Conservation (phyloP, 92 coral and sea anemone species). For the Paragorgia papillata region DNA sequence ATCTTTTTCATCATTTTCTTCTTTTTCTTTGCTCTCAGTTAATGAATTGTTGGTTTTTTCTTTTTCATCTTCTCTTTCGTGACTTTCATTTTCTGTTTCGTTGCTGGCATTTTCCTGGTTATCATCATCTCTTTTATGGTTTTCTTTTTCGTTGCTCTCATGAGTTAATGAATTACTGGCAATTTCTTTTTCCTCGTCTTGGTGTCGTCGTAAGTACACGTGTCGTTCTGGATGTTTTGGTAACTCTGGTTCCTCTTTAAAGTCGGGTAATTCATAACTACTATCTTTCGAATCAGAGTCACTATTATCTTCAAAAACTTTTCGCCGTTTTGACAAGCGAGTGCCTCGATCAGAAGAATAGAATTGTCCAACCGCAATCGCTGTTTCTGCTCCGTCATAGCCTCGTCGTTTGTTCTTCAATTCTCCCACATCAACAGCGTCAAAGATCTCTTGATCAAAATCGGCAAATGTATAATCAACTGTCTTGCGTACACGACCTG, state of each 20-base stretch:
- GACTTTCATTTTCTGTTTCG: neutral
- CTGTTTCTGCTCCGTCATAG: neutral
- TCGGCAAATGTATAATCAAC: slow-evolving; percentile 97
- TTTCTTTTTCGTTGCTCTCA: neutral
- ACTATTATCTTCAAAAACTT: slow-evolving; percentile 74
- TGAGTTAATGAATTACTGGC: neutral
- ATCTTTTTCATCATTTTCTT: neutral
- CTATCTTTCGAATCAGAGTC: slow-evolving; percentile 81
- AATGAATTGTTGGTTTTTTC: no score
- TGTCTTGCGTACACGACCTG: slow-evolving; percentile 89
- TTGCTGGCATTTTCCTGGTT: neutral
- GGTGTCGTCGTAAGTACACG: slow-evolving; percentile 69
- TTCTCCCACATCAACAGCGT: slow-evolving; percentile 81
- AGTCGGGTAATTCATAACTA: slow-evolving; percentile 54
- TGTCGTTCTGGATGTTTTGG: slow-evolving; percentile 69
- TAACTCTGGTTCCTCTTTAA: neutral
- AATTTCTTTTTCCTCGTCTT: neutral
- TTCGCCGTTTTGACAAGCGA: slow-evolving; percentile 79
- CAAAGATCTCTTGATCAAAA: slow-evolving; percentile 90
- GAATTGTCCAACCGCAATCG: neutral
- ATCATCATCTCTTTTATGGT: neutral
- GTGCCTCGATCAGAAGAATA: neutral
- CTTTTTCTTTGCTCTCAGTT: neutral
- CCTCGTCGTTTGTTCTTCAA: slow-evolving; percentile 19
- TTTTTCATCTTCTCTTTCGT: neutral